phyloP scores from a whole-genome alignment of 1,140 invertebrate species.

The Aricia agestis region DNA sequence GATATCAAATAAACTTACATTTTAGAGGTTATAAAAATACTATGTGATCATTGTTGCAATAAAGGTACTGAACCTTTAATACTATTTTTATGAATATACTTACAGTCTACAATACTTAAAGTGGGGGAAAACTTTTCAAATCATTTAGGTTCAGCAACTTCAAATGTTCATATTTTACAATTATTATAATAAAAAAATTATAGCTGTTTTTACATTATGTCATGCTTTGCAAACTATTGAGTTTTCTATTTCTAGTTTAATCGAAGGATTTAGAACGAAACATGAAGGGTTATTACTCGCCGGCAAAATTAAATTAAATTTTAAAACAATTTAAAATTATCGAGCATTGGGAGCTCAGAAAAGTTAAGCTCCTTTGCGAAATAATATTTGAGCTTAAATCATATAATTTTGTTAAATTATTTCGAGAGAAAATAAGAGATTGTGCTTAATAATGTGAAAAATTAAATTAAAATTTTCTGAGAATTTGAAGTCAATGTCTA shows the following conservation, averaged over 20 bases:
- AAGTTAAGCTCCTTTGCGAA: background rate
- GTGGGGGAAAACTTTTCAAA: no score
- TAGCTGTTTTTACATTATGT: no score
- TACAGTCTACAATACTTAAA: no score
- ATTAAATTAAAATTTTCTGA: no score
- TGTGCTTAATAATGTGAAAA: no score
- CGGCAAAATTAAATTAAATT: background rate
- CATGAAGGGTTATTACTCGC: background rate
- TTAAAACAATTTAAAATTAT: constrained; percentile 1
- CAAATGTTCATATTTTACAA: no score
- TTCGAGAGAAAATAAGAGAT: background rate
- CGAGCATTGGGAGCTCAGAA: background rate
- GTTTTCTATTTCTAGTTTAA: background rate
- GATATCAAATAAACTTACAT: background rate
- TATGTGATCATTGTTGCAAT: background rate
- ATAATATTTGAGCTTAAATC: background rate
- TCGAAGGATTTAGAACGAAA: background rate
- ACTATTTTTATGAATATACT: no score
- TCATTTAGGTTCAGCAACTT: no score
- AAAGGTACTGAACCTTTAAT: no score
- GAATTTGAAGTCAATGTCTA: no score
- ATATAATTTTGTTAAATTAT: background rate
- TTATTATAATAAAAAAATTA: no score
- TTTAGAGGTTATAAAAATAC: background rate
- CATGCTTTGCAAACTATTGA: no score